Percentiles rank a stretch among this genome's conserved stretches.
phyloP scores from a whole-genome alignment of 2,797 vertebrate species.

The Epinephelus awoara region DNA sequence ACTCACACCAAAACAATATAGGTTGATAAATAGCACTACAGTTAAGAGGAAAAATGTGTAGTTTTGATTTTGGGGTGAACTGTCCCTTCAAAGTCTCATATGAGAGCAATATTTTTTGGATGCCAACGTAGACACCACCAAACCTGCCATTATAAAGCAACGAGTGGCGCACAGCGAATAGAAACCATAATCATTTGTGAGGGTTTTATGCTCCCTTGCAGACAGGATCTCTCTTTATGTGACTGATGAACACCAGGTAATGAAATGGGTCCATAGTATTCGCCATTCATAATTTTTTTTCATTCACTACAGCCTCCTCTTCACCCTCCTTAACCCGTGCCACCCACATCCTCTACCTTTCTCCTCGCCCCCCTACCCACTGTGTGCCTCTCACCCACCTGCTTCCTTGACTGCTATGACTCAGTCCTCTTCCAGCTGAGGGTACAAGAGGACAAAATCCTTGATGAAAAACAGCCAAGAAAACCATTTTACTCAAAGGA shows the following conservation, averaged over 20 bases:
- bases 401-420: slow-evolving; percentile 75
- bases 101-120: slow-evolving; percentile 12
- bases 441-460: slow-evolving; percentile 68
- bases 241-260: slow-evolving; percentile 32
- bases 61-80: too few species aligned
- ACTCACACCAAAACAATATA: too few species aligned
- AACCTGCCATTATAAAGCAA: slow-evolving; percentile 25
- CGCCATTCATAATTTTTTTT: slow-evolving; percentile 66
- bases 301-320: slow-evolving; percentile 53
- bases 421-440: slow-evolving; percentile 74
- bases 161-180: not conserved
- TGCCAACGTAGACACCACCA: not conserved
- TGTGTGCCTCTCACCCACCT: slow-evolving; percentile 69
- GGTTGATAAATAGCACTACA: too few species aligned
- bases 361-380: slow-evolving; percentile 38
- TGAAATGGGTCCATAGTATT: slow-evolving; percentile 52
- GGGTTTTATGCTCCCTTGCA: slow-evolving; percentile 18
- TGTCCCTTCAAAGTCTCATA: slow-evolving; percentile 17
- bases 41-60: too few species aligned
- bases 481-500: slow-evolving; percentile 63
- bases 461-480: slow-evolving; percentile 68
- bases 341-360: slow-evolving; percentile 52
- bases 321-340: slow-evolving; percentile 23
- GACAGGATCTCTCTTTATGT: slow-evolving; percentile 1
- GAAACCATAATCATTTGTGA: slow-evolving; percentile 28